Conservation (phyloP, 2,888 invertebrate species). For the Chorisops tibialis region DNA sequence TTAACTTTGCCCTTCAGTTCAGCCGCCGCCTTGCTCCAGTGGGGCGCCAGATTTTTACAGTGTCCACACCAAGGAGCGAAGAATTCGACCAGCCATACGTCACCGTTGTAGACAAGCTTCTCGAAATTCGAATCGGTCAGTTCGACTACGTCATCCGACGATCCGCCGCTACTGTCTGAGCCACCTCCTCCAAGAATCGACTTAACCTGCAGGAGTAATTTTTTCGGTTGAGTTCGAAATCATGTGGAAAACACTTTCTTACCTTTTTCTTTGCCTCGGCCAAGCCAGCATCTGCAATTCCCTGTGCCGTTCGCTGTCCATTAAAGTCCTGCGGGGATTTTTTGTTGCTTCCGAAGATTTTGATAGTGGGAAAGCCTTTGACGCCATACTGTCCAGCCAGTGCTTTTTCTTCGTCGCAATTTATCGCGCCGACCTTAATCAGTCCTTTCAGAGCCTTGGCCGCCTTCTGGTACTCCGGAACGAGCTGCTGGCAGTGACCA, state of each 20-base stretch:
- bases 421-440: constrained; percentile 89
- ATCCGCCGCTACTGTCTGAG: constrained; percentile 12
- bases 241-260: background rate
- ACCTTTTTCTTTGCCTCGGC: constrained; percentile 73
- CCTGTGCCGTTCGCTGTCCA: constrained; percentile 81
- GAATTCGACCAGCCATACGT: constrained; percentile 97
- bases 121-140: constrained; percentile 96
- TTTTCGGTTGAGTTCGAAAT: too few relatives aligned
- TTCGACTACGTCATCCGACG: constrained; percentile 67
- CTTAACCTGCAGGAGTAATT: constrained; percentile 27
- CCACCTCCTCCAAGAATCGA: constrained; percentile 55
- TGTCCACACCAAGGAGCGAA: constrained; percentile 97
- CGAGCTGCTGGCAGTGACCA: constrained; percentile 84
- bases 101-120: constrained; percentile 73
- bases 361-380: constrained; percentile 92
- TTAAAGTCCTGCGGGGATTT: constrained; percentile 78
- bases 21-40: constrained; percentile 92
- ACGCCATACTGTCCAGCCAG: constrained; percentile 78
- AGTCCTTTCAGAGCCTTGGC: constrained; percentile 92
- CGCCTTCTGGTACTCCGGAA: constrained; percentile 90
- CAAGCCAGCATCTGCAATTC: constrained; percentile 79
- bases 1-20: constrained; percentile 96
- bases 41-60: constrained; percentile 93
- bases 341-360: constrained; percentile 86
- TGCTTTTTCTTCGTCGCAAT: constrained; percentile 85